Evolutionary conservation across 1,140 invertebrate species (phyloP).

Genomic region (Zaprionus tsacasi): DNA sequence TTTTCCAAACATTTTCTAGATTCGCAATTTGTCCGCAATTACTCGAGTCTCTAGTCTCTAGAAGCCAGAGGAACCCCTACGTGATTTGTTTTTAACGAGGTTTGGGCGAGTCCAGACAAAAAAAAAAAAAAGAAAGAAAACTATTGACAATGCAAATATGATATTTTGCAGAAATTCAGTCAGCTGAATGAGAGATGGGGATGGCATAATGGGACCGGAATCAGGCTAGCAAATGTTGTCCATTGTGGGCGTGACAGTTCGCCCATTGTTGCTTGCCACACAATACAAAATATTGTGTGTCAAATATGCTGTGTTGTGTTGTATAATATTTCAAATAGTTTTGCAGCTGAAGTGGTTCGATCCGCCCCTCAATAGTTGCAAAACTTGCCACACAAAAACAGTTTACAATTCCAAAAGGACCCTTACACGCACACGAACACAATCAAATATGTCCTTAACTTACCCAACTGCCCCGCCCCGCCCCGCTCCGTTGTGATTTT

Average conservation of each 20-base stretch:
- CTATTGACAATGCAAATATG: conserved; percentile 80
- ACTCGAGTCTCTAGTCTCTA: conserved; percentile 34
- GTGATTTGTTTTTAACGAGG: conserved; percentile 80
- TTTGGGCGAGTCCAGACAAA: conserved; percentile 34
- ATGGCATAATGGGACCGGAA: conserved; percentile 7
- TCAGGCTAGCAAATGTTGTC: conserved; percentile 42
- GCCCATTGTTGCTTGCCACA: conserved; percentile 38
- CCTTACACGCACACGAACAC: conserved; percentile 9
- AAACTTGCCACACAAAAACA: conserved; percentile 69
- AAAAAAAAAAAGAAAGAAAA: conserved; percentile 46
- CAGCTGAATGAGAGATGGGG: conserved; percentile 2
- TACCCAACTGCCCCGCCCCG: conserved; percentile 7
- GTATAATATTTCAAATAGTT: conserved; percentile 78
- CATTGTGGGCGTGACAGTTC: conserved; percentile 47
- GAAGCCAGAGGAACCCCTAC: conserved; percentile 48
- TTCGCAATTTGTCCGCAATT: conserved; percentile 76
- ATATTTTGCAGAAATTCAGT: conserved; percentile 61
- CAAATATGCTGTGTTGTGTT: conserved; percentile 56
- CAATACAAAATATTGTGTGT: conserved; percentile 75
- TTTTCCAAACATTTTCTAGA: conserved; percentile 45
- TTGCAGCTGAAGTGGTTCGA: conserved; percentile 65
- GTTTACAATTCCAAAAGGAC: conserved; percentile 71
- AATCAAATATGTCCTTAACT: conserved; percentile 28
- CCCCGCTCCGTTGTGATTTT: conserved; percentile 49
- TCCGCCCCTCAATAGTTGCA: conserved; percentile 54